Evolutionary conservation across 2,113 vertebrate species (phyloP), one percentile per base, ranked within the genome.

Genomic region (Thinocorus orbignyianus): DNA sequence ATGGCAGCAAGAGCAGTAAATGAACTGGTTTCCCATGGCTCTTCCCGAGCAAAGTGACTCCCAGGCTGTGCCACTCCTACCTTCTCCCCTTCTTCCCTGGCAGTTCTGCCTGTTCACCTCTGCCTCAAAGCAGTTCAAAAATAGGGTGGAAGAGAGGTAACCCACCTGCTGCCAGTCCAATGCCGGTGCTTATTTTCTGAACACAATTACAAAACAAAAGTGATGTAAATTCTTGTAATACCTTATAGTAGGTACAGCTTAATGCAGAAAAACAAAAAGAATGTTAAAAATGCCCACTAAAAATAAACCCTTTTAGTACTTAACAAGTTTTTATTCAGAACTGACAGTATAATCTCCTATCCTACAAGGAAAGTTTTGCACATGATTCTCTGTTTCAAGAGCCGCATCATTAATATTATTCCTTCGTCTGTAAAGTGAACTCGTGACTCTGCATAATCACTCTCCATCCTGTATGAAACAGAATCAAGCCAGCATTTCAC

Each of bases 361-460:
- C 71, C 97, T 97, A 96, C 97, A 98, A 60, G 93, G 1, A 98
- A 98, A 58, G 81, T 86, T 97, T 97, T 98, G 90, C 93, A 98
- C 97, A 97, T 4, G 92, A 97, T 97, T 98, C 97, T 92, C 97
- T 98, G 57, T 97, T 96, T 41, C 97, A 79, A 98, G 81, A 70
- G 98, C 93, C 65, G 97, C 98, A 60, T 98, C 98, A 7, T 97
- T 97, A 81, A 92, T 98, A 83, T 81, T 48, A 35, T 65, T 91
- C 39, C 74, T 46, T 65, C 92, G 2, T 76, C 65, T 62, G 87
- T 82, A 17, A 98, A 97, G 85, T 98, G 98, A 79, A 98, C 98
- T 95, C 99, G 82, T 98, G 98, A 98, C 86, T 97, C 93, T 16
- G 98, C 97, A 92, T 99, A 99, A 97, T 98, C 97, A 68, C 81